Evolutionary conservation across 2,797 vertebrate genomes (phyloP), one percentile per base, ranked within the genome.

Genomic region (Nasua narica): DNA sequence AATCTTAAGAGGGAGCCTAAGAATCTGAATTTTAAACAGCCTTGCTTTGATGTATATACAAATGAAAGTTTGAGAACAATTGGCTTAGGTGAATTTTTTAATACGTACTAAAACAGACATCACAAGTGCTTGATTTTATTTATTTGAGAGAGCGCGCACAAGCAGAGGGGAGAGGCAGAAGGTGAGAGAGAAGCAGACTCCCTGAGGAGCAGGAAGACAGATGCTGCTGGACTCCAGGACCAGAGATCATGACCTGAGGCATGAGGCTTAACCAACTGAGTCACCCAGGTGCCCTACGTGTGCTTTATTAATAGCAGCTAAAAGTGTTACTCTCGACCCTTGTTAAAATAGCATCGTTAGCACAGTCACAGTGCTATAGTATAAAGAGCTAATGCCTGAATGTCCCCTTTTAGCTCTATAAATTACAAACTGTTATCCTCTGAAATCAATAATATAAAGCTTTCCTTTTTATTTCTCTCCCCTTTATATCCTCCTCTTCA

Each of bases 21-120:
- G n/a, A 87, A 90, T 93, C 74, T 91, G 52, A 93, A 82, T 91
- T 89, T 69, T 83, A 87, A 93, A 83, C 8, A 87, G 43, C 16
- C 25, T 69, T 56, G 37, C 27, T 96, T 19, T 46, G 37, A 79
- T 62, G 81, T 40, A 58, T 58, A 58, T 54, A 35, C 40, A 94
- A 93, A 91, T 54, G 58, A 83, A 89, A 74, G 32, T 35, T 91
- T 87, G 35, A 83, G 43, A 84, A 85, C 18, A 95, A 86, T 19
- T 60, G 10, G 13, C 32, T 10, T 76, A 43, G 3, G 29, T 76
- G 40, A 69, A 62, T 50, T 79, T 81, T 96, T 84, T 85, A 85
- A 79, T 40, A 94, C 37, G 6, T 40, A 65, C 23, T 69, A 58
- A 87, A 69, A 58, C 11, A 84, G 37, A 65, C 13, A 25, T 74